Percentiles rank a stretch among this genome's conserved stretches.
phyloP scores from a whole-genome alignment of 2,113 vertebrate genomes.

The Burhinus bistriatus region DNA sequence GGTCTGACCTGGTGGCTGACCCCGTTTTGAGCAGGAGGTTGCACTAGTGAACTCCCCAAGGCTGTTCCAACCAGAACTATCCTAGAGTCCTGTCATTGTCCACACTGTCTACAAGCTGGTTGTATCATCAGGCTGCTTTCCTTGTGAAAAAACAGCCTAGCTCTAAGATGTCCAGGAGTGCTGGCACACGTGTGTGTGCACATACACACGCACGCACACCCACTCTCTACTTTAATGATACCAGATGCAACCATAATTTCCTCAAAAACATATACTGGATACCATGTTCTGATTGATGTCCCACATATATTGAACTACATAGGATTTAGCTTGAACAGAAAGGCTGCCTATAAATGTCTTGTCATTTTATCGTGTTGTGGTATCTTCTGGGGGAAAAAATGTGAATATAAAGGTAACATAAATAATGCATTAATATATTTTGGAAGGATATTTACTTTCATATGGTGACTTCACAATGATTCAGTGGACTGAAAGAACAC shows the following conservation, averaged over 20 bases:
- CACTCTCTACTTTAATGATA: not conserved
- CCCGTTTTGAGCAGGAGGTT: not conserved
- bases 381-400: not conserved
- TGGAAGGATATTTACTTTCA: not conserved
- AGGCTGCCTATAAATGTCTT: not conserved
- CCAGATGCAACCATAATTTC: not conserved
- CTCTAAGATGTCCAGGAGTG: not conserved
- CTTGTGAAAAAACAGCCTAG: not conserved
- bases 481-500: not conserved
- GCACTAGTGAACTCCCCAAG: not conserved
- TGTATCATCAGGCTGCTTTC: not conserved
- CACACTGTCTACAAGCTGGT: not conserved
- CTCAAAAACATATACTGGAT: not conserved
- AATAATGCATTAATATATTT: not conserved
- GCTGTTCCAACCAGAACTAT: not conserved
- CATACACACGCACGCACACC: not conserved
- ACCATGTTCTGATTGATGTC: not conserved
- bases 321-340: not conserved
- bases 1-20: not conserved
- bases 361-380: not conserved
- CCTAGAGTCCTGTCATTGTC: not conserved
- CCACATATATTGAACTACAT: accelerated
- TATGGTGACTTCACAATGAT: not conserved
- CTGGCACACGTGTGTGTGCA: accelerated
- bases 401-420: not conserved